Evolutionary conservation across 2,888 invertebrate genomes (phyloP).

Genomic region (Coleophora flavipennella): DNA sequence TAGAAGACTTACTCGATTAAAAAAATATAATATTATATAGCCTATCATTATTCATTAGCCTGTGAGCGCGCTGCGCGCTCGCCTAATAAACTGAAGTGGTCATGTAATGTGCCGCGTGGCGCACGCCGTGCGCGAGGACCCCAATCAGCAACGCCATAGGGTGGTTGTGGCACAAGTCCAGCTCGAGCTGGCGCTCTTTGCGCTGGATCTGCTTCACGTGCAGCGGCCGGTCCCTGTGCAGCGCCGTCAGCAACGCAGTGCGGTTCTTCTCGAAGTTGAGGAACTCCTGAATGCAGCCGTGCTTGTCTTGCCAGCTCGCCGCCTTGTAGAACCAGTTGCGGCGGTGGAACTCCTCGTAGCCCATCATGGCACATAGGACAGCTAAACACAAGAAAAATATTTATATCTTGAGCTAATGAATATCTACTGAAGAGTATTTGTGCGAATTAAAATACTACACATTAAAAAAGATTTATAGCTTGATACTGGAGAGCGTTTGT

Average conservation of each 20-base stretch:
- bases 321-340: constrained; percentile 23
- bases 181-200: not conserved
- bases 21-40: too few species aligned
- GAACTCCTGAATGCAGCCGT: constrained; percentile 26
- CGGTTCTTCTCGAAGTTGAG: constrained; percentile 20
- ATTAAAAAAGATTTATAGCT: too few species aligned
- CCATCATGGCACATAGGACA: constrained; percentile 19
- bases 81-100: not conserved
- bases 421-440: too few species aligned
- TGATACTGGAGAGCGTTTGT: too few species aligned
- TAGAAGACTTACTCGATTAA: too few species aligned
- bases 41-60: too few species aligned
- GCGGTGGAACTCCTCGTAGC: constrained; percentile 24
- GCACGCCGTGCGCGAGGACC: not conserved
- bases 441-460: too few species aligned
- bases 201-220: not conserved
- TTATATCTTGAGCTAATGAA: too few species aligned
- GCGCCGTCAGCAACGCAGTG: constrained; percentile 1
- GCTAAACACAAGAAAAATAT: constrained; percentile 13
- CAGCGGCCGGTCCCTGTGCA: not conserved
- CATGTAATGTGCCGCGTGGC: not conserved
- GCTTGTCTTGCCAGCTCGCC: constrained; percentile 25
- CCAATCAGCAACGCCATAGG: not conserved
- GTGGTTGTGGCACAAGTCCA: not conserved
- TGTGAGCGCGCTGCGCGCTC: not conserved